Percentiles rank a stretch among this genome's conserved stretches.
phyloP scores from a whole-genome alignment of 2,888 invertebrate genomes.

The Drosophila affinis region DNA sequence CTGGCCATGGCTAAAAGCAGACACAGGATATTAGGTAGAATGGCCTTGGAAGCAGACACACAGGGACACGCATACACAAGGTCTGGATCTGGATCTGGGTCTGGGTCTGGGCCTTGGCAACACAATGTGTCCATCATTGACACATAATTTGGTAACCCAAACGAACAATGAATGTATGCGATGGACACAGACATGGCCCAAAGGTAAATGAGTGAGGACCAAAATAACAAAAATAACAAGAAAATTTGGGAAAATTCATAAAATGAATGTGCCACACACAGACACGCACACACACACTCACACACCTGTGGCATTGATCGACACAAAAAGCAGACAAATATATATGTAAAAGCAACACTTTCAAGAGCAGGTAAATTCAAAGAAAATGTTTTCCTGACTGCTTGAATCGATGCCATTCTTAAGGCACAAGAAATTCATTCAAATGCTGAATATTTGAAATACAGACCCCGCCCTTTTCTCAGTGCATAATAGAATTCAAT shows the following conservation, averaged over 20 bases:
- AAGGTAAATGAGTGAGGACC: constrained; percentile 15
- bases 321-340: neutral
- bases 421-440: neutral
- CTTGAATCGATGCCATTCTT: neutral
- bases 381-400: neutral
- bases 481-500: neutral
- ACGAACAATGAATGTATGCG: constrained; percentile 19
- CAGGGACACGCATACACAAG: neutral
- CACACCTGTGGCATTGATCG: neutral
- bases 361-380: neutral
- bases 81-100: neutral
- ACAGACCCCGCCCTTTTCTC: no score
- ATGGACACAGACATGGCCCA: constrained; percentile 6
- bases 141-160: constrained; percentile 16
- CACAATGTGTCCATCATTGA: constrained; percentile 43
- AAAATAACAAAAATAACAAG: neutral
- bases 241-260: neutral
- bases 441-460: neutral
- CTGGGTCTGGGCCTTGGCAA: neutral
- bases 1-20: neutral
- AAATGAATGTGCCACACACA: neutral
- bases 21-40: constrained; percentile 3
- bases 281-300: neutral
- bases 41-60: constrained; percentile 7
- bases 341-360: no score